A percentile compares a stretch with the other conserved stretches of the same genome.
These are phyloP conservation scores for Lophius americanus DNA, from an alignment of 2,797 vertebrate species.

Conservation along the genomic window DNA sequence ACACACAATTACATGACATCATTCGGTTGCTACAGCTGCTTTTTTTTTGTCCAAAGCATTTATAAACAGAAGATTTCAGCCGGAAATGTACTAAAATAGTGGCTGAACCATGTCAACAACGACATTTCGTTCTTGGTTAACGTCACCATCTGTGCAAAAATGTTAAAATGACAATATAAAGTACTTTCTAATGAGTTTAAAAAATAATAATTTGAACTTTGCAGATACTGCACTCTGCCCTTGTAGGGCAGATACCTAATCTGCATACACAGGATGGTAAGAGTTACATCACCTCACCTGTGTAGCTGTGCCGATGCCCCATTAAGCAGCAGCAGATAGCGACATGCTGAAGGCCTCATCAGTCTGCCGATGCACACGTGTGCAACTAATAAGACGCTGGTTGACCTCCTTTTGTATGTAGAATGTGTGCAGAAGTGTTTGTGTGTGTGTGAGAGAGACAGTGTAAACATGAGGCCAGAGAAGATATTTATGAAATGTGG, in stretches of 20 bases:
- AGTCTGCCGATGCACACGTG: conserved; percentile 70
- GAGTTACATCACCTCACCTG: conserved; percentile 19
- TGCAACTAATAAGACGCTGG: conserved; percentile 57
- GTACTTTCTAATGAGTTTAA: too few species aligned
- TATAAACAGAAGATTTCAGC: background rate
- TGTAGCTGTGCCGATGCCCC: conserved; percentile 50
- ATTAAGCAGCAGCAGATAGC: conserved; percentile 39
- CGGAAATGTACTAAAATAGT: too few species aligned
- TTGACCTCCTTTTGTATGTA: conserved; percentile 71
- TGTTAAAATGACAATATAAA: too few species aligned
- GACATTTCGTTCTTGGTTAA: too few species aligned
- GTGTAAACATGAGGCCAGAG: background rate
- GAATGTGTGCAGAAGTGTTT: background rate
- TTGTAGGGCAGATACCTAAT: background rate
- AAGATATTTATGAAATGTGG: background rate
- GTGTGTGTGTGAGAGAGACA: background rate
- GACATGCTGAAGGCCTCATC: conserved; percentile 52
- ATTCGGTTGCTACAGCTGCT: conserved; percentile 4
- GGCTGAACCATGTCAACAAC: too few species aligned
- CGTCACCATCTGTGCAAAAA: too few species aligned
- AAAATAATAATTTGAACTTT: too few species aligned
- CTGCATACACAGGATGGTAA: background rate
- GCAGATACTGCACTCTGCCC: too few species aligned
- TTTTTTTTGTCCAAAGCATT: background rate
- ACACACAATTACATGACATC: too few species aligned